Conservation (phyloP, 1,140 invertebrate species). For the Brachionus sp. region DNA sequence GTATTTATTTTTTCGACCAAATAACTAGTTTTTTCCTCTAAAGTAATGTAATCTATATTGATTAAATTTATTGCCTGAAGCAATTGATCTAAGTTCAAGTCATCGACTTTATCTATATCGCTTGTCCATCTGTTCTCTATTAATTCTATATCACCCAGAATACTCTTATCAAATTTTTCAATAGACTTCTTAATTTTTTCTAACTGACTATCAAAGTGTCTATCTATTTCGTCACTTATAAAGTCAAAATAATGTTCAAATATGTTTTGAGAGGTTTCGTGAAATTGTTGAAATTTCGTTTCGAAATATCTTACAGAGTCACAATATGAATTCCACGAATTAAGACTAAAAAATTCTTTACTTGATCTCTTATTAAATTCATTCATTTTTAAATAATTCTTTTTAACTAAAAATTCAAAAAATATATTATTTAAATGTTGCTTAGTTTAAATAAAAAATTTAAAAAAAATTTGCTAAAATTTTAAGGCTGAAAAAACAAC, state of each 20-base stretch:
- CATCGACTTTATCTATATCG: background rate
- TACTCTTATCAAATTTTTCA: background rate
- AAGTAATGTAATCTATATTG: background rate
- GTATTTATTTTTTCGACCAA: background rate
- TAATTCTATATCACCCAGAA: background rate
- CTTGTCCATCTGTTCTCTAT: background rate
- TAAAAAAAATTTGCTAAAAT: too few relatives aligned
- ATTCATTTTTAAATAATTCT: background rate
- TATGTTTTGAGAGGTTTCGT: background rate
- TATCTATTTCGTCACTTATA: background rate
- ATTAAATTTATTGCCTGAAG: background rate
- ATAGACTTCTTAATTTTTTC: background rate
- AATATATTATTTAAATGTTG: background rate
- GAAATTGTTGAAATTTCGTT: background rate
- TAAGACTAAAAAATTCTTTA: background rate
- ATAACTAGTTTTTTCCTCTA: background rate
- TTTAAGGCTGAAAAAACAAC: too few relatives aligned
- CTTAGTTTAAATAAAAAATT: background rate
- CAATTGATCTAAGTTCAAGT: background rate
- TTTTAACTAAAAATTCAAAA: background rate
- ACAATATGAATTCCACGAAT: background rate
- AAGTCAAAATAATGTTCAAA: background rate
- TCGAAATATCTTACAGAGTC: background rate
- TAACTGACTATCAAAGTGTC: background rate
- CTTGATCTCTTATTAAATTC: background rate